Percentiles rank a stretch among this genome's conserved stretches.
phyloP scores from a whole-genome alignment of 2,888 invertebrate genomes.

The Lochmaea crataegi region DNA sequence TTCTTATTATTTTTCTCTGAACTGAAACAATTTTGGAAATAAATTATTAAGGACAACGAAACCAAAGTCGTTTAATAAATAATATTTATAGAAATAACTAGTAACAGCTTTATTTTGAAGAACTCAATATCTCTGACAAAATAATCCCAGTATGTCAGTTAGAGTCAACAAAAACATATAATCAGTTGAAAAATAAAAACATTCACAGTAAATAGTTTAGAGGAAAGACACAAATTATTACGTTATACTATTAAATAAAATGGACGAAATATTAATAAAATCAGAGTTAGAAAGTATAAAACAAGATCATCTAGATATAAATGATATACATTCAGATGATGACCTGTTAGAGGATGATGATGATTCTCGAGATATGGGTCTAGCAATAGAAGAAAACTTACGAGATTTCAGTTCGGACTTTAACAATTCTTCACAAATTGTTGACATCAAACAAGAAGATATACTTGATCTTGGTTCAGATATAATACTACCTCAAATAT shows the following conservation, averaged over 20 bases:
- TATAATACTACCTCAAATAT: constrained; percentile 61
- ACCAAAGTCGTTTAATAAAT: no score
- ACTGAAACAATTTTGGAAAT: no score
- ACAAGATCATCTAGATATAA: constrained; percentile 57
- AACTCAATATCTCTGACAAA: not conserved
- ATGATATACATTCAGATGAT: constrained; percentile 59
- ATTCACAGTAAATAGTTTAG: not conserved
- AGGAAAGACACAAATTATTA: not conserved
- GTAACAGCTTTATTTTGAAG: no score
- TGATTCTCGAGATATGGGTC: constrained; percentile 54
- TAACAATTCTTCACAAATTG: constrained; percentile 22
- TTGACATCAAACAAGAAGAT: constrained; percentile 43
- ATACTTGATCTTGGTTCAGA: constrained; percentile 55
- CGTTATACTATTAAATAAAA: constrained; percentile 19
- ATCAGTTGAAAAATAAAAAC: not conserved
- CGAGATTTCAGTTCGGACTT: constrained; percentile 23
- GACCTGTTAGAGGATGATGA: constrained; percentile 59
- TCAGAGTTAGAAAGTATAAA: constrained; percentile 48
- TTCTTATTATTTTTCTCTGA: no score
- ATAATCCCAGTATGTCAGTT: no score
- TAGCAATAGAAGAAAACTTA: constrained; percentile 58
- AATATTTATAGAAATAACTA: no score
- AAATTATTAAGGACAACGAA: no score
- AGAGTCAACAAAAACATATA: no score
- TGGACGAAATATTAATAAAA: constrained; percentile 51